A percentile compares a stretch with the other conserved stretches of the same genome.
Conservation (phyloP, 2,888 invertebrate genomes). For the Pegoplata infirma region DNA sequence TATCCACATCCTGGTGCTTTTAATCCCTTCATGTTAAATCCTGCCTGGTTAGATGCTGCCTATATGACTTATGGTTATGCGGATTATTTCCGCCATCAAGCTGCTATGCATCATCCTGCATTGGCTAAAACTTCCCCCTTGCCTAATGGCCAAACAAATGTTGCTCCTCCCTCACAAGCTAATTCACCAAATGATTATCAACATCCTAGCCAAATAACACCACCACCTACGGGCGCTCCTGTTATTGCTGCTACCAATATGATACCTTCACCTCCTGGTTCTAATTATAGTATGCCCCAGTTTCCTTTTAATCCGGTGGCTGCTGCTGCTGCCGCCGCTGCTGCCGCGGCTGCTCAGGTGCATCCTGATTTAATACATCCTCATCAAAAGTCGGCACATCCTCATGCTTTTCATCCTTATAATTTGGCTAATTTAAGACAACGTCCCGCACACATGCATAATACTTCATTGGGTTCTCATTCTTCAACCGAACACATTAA, state of each 20-base stretch:
- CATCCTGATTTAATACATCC: slow-evolving; percentile 79
- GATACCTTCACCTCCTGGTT: slow-evolving; percentile 80
- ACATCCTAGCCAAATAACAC: slow-evolving; percentile 64
- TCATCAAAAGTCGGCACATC: slow-evolving; percentile 72
- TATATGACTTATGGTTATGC: slow-evolving; percentile 87
- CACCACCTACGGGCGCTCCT: slow-evolving; percentile 61
- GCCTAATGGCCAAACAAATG: slow-evolving; percentile 62
- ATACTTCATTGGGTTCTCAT: slow-evolving; percentile 66
- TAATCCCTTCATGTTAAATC: slow-evolving; percentile 88
- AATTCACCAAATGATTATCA: slow-evolving; percentile 65
- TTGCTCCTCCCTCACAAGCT: slow-evolving; percentile 54
- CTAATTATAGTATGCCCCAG: slow-evolving; percentile 79
- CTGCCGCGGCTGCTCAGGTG: slow-evolving; percentile 57
- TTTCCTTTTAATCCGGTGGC: slow-evolving; percentile 79
- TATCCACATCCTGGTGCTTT: slow-evolving; percentile 88
- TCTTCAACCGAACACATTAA: slow-evolving; percentile 71
- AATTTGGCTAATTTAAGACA: slow-evolving; percentile 76
- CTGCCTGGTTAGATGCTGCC: slow-evolving; percentile 91
- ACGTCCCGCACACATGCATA: slow-evolving; percentile 67
- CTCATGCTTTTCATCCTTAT: slow-evolving; percentile 81
- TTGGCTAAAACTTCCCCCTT: slow-evolving; percentile 82
- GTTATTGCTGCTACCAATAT: slow-evolving; percentile 69
- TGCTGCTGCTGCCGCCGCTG: slow-evolving; percentile 72
- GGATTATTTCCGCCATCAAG: slow-evolving; percentile 84
- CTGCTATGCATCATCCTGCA: slow-evolving; percentile 80